Base-by-base conservation (phyloP, 2,113 vertebrate species). In the Ctenodactylus gundi region DNA sequence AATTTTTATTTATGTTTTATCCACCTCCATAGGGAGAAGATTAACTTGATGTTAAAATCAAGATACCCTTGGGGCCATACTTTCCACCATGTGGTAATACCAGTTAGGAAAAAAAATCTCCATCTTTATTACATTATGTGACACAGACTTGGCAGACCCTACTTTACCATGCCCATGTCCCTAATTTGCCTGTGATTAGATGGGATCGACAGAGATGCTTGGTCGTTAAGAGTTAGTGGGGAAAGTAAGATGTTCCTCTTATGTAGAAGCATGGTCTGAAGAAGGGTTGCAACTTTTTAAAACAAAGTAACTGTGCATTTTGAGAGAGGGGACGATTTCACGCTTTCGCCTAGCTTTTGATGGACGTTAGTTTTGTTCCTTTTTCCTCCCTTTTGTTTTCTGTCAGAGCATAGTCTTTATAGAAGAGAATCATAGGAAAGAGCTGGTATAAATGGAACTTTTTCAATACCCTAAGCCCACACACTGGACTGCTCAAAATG, bases 291-390 rank as follows among this genome's bases (percentile, higher is more conserved):
- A 70, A 84, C 46, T 80, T 72, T 13, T 87, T 73, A 90, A 62
- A 44, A 75, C 36, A 21, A 17, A 49, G 6, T 20, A 31, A 77
- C 60, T 58, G 25, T 15, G 64, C 29, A 57, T 75, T 83, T 92
- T 65, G 65, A 20, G 1, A 88, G 49, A 95, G 41, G 23, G 36
- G 27, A 77, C 39, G 23, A 83, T 93, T 46, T 86, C 6, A 65
- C 68, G n/a, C 49, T 80, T 84, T 90, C 84, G 57, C 46, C 80
- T 86, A 75, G 18, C 68, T 96, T 96, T 76, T 81, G 85, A 60
- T 73, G 67, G 90, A 85, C n/a, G 70, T 31, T 80, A 73, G 49
- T 67, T 68, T 77, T 49, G 14, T 88, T 92, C 51, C 44, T 51
- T 18, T 51, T 91, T 94, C 93, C 46, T 94, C 93, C 46, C 39